A percentile compares a stretch with the other conserved stretches of the same genome.
Conservation (phyloP, 2,888 invertebrate species). For the Platerodrilus igneus region DNA sequence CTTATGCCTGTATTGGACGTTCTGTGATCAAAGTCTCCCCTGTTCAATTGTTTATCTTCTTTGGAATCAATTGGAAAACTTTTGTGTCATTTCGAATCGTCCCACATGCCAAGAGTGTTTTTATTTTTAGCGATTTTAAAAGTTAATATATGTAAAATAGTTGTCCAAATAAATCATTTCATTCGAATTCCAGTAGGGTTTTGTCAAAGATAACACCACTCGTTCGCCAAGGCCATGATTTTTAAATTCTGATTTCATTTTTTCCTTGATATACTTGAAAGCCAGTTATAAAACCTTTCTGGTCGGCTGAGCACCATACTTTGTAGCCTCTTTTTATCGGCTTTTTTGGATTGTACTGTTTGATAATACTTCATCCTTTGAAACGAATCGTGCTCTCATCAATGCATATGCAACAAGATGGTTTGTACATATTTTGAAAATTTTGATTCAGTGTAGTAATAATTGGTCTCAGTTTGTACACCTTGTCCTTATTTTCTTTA, state of each 20-base stretch:
- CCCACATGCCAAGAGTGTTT: constrained; percentile 19
- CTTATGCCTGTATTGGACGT: constrained; percentile 11
- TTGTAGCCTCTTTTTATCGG: too few relatives aligned
- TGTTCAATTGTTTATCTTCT: constrained; percentile 11
- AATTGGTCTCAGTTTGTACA: too few relatives aligned
- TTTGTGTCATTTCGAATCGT: constrained; percentile 13
- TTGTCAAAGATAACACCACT: constrained; percentile 16
- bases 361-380: too few relatives aligned
- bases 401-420: too few relatives aligned
- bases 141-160: constrained; percentile 21
- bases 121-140: constrained; percentile 16
- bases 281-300: constrained; percentile 16
- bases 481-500: too few relatives aligned
- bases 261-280: constrained; percentile 26
- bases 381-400: too few relatives aligned
- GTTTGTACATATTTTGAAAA: too few relatives aligned
- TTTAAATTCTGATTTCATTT: constrained; percentile 23
- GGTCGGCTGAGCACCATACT: too few relatives aligned
- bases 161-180: constrained; percentile 17
- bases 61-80: constrained; percentile 7
- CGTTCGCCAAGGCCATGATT: constrained; percentile 24
- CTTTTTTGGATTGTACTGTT: too few relatives aligned
- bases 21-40: constrained; percentile 14
- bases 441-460: too few relatives aligned
- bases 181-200: constrained; percentile 11